Evolutionary conservation across 2,113 vertebrate genomes (phyloP).

Genomic region (Alosa alosa): DNA sequence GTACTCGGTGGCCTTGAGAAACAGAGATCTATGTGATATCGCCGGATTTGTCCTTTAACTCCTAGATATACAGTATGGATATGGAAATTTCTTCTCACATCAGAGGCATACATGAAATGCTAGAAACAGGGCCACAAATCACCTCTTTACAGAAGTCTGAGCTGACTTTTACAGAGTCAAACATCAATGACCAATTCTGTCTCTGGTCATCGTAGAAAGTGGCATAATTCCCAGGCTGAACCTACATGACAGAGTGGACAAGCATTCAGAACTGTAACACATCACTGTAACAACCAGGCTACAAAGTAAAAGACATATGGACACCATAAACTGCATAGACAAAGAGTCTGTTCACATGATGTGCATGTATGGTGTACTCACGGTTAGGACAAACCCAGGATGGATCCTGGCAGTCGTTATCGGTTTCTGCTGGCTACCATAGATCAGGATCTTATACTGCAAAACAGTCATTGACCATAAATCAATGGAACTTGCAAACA

Average conservation of each 20-base stretch:
- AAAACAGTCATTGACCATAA: slow-evolving; percentile 13
- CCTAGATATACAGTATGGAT: too few relatives aligned
- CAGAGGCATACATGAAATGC: background rate
- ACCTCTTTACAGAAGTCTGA: slow-evolving; percentile 83
- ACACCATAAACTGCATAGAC: background rate
- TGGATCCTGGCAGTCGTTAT: slow-evolving; percentile 75
- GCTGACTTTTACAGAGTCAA: slow-evolving; percentile 76
- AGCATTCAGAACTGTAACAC: background rate
- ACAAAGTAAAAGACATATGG: background rate
- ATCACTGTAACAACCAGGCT: background rate
- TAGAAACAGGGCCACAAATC: background rate
- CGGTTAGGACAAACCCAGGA: slow-evolving; percentile 75
- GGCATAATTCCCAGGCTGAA: slow-evolving; percentile 78
- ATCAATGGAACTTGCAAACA: background rate
- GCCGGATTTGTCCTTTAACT: too few relatives aligned
- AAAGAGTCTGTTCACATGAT: background rate
- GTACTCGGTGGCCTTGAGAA: too few relatives aligned
- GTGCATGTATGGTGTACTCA: slow-evolving; percentile 55
- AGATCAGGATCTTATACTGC: slow-evolving; percentile 83
- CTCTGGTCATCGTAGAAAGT: slow-evolving; percentile 84
- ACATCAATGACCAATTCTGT: slow-evolving; percentile 86
- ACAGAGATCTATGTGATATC: too few relatives aligned
- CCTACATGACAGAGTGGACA: slow-evolving; percentile 54
- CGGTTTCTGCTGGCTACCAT: slow-evolving; percentile 80
- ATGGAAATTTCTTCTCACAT: background rate